Base-by-base conservation (phyloP, 2,888 invertebrate species). In the Hemaris fuciformis region DNA sequence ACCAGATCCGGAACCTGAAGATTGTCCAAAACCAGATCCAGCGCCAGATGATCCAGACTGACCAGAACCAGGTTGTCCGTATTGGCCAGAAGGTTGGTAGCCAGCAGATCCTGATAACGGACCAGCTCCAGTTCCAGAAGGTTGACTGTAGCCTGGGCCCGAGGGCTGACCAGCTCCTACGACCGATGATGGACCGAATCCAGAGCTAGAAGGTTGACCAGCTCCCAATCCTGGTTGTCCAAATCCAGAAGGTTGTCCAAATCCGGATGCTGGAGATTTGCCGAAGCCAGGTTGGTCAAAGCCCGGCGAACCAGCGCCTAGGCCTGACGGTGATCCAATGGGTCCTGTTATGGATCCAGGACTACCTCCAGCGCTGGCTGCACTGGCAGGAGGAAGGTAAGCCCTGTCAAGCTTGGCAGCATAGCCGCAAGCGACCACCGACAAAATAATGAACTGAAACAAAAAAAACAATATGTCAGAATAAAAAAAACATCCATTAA, bases 361-460 rank as follows among this genome's bases (percentile, higher is more conserved):
- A 53, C 88, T 88, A 0, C 91, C 92, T 15, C 92, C 92, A 68
- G 92, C 87, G 4, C 83, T 79, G 0, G 80, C 84, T 63, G 91
- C 92, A 58, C 75, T 84, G 22, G 81, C 75, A n/a, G 91, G 91
- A 45, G 92, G 92, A 23, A 92, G 80, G 72, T 92, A 92, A 6
- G 88, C 84, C 68, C 90, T 81, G 70, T 92, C 92, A 68, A 92
- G 74, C 67, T 91, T 91, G 63, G 82, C 91, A 66, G 88, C 90
- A 84, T 85, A 87, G 76, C 87, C 79, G 74, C 75, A 86, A 59
- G 89, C 89, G 81, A 91, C 72, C 66, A 92, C 71, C 59, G 88
- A 83, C 76, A 91, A 67, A 63, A 91, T 73, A 73, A 91, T 72
- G 65, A 91, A 68, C 91, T 91, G 89, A 61, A 86, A 88, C 72